Evolutionary conservation across 2,888 invertebrate genomes (phyloP), one percentile per base, ranked within the genome.

Genomic region (Phorcus lineatus): DNA sequence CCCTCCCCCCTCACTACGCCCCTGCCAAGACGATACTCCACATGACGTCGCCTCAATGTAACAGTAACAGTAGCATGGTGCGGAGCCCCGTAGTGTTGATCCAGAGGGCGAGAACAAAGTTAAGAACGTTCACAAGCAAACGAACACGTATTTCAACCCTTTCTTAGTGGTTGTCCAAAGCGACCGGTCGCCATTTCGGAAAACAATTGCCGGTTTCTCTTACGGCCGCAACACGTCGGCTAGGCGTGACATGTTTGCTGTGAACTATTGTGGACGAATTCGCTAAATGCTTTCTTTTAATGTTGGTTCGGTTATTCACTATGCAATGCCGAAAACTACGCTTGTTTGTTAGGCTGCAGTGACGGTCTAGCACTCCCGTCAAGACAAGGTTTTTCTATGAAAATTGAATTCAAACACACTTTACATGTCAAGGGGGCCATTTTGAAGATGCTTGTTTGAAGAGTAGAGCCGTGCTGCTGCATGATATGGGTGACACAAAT

Each of bases 241-340:
- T 28, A n/a, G 62, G 62, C 62, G 62, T 62, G 62, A 62, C 62
- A 62, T 62, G 62, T 62, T 62, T 62, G 24, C 62, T 16, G 62
- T 62, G 62, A 28, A 62, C 62, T 62, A 28, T 22, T 62, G 24
- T 28, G 4, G 62, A 62, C 28, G 62, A 62, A 62, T 62, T 62
- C 28, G 62, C 62, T 62, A 24, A 11, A 28, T 62, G 47, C 28
- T 24, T 62, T 62, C 62, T 62, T 62, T 62, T 28, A 62, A 7
- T 62, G 62, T 24, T 28, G 13, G 0, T 11, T 28, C 24, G 13
- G 7, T 62, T 62, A 28, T 62, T 62, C 62, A 24, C 19, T 62
- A 62, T 62, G 28, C 62, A 19, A 62, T 62, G 62, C 62, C 4
- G 28, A 28, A 62, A 17, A 62, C 24, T 28, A 62, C 62, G 28